These are phyloP conservation scores for Caenorhabditis afra DNA, from an alignment of 2,888 invertebrate genomes.

Conservation along the genomic window DNA sequence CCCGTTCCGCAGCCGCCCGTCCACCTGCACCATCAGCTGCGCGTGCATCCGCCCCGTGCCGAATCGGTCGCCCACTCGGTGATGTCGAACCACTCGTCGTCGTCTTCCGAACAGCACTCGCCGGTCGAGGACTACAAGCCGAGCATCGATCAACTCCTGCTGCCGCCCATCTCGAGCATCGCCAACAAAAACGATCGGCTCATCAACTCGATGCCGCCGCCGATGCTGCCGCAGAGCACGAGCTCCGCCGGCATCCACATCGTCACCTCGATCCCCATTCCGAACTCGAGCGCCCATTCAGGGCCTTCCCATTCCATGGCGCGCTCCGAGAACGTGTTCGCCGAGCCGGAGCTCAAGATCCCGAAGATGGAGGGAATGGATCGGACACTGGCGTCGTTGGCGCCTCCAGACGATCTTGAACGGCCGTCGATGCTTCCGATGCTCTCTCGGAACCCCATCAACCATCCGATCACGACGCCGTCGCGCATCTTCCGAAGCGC, in stretches of 20 bases:
- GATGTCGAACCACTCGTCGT: slow-evolving; percentile 34
- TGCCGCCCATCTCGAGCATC: slow-evolving; percentile 42
- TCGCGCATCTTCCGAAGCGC: slow-evolving; percentile 26
- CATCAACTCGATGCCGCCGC: slow-evolving; percentile 40
- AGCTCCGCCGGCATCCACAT: slow-evolving; percentile 27
- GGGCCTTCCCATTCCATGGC: not conserved
- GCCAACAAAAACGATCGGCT: slow-evolving; percentile 24
- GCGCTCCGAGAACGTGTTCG: slow-evolving; percentile 42
- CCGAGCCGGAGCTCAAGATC: slow-evolving; percentile 49
- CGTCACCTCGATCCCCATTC: slow-evolving; percentile 26
- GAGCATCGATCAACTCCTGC: slow-evolving; percentile 43
- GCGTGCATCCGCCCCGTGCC: slow-evolving; percentile 44
- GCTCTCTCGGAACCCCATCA: slow-evolving; percentile 20
- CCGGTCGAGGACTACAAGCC: slow-evolving; percentile 59
- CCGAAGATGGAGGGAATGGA: slow-evolving; percentile 36
- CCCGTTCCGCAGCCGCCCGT: not conserved
- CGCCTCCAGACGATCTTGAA: slow-evolving; percentile 34
- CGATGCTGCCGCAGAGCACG: slow-evolving; percentile 14
- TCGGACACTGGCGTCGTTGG: slow-evolving; percentile 31
- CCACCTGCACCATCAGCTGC: slow-evolving; percentile 10
- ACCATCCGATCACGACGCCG: slow-evolving; percentile 40
- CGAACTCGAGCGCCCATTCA: slow-evolving; percentile 1
- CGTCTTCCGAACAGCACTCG: slow-evolving; percentile 52
- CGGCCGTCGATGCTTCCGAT: slow-evolving; percentile 50
- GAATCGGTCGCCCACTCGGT: slow-evolving; percentile 41